phyloP scores from a whole-genome alignment of 2,797 vertebrate species.

The Lates japonicus region DNA sequence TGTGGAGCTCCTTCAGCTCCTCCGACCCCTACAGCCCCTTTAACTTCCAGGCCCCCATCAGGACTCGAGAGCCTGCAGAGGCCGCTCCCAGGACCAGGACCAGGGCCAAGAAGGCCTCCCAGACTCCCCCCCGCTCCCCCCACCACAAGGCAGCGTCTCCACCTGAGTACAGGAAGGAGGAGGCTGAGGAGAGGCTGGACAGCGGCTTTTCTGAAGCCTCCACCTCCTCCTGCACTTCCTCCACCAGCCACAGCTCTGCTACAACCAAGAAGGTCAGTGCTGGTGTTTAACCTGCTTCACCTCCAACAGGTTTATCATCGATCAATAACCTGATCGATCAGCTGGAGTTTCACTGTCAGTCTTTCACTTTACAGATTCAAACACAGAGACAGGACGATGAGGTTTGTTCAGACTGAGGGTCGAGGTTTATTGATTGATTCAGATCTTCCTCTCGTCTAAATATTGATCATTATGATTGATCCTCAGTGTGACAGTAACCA shows the following conservation, averaged over 20 bases:
- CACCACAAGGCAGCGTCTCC: slow-evolving; percentile 1
- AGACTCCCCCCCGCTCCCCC: background rate
- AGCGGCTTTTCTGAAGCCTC: slow-evolving; percentile 81
- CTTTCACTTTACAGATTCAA: no score
- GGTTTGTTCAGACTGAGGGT: no score
- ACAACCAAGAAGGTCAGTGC: slow-evolving; percentile 81
- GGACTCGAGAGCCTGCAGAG: slow-evolving; percentile 51
- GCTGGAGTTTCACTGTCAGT: no score
- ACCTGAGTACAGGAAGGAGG: slow-evolving; percentile 64
- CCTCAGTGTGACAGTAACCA: no score
- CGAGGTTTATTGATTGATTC: no score
- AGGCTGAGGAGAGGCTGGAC: slow-evolving; percentile 83
- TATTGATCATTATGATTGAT: no score
- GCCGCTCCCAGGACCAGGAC: background rate
- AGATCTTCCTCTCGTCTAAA: no score
- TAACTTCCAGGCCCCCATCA: slow-evolving; percentile 90
- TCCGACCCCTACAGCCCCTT: slow-evolving; percentile 93
- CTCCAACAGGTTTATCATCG: no score
- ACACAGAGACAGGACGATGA: no score
- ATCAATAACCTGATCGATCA: no score
- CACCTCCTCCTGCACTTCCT: background rate
- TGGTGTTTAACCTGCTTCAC: no score
- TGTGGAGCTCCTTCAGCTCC: slow-evolving; percentile 91
- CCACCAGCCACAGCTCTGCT: slow-evolving; percentile 17
- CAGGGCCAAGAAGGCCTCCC: slow-evolving; percentile 2